Evolutionary conservation across 2,888 invertebrate genomes (phyloP).

Genomic region (Athalia cordata): DNA sequence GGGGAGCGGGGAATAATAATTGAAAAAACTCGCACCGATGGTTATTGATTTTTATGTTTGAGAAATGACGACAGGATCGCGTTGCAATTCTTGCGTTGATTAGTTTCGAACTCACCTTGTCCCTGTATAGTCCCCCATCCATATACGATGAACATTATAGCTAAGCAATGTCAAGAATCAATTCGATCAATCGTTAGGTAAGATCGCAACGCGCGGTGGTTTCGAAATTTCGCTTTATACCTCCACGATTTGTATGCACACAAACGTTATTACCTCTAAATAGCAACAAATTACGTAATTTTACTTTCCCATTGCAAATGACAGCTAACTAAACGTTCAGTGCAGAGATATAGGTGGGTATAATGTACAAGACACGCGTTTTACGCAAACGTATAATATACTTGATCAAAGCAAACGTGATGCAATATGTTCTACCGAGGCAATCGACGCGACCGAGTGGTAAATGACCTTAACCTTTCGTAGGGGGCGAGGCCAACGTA

Average conservation of each 20-base stretch:
- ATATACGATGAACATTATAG: not conserved
- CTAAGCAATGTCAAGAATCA: not conserved
- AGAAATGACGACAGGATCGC: slow-evolving; percentile 1
- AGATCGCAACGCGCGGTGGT: too few species aligned
- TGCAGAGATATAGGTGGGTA: too few species aligned
- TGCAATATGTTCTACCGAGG: slow-evolving; percentile 18
- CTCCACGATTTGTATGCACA: too few species aligned
- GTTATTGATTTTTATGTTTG: not conserved
- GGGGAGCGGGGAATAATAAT: too few species aligned
- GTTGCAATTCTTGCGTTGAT: not conserved
- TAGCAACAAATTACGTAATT: too few species aligned
- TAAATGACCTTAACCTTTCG: slow-evolving; percentile 52
- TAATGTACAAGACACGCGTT: too few species aligned
- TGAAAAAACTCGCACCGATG: too few species aligned
- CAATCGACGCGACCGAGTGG: slow-evolving; percentile 55
- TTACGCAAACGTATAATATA: not conserved
- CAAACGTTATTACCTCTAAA: too few species aligned
- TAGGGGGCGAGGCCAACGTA: slow-evolving; percentile 42
- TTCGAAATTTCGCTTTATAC: too few species aligned
- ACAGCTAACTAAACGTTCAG: too few species aligned
- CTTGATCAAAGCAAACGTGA: not conserved
- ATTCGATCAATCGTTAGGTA: not conserved
- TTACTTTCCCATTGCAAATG: too few species aligned
- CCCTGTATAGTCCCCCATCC: not conserved
- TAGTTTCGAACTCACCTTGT: not conserved